phyloP scores from a whole-genome alignment of 2,797 vertebrate genomes.

The Liparis tanakae region DNA sequence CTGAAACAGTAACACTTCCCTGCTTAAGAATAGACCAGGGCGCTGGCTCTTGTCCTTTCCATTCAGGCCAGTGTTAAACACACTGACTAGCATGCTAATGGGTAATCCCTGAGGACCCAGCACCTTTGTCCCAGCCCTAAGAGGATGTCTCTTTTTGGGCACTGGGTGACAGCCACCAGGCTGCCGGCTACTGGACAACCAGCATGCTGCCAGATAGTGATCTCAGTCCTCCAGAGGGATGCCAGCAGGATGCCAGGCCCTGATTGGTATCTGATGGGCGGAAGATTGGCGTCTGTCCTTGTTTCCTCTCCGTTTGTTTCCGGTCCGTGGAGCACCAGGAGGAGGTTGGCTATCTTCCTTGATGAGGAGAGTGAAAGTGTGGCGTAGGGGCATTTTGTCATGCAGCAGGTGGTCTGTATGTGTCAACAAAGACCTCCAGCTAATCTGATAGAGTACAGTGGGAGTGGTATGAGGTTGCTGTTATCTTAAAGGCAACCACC shows the following conservation, averaged over 20 bases:
- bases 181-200: conserved; percentile 72
- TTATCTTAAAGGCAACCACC: neutral
- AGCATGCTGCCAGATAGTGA: conserved; percentile 75
- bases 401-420: conserved; percentile 75
- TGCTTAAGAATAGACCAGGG: conserved; percentile 74
- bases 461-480: conserved; percentile 44
- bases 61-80: conserved; percentile 83
- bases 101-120: conserved; percentile 81
- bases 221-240: conserved; percentile 65
- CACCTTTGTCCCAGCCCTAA: conserved; percentile 78
- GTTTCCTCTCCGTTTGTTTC: conserved; percentile 60
- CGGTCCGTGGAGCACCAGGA: conserved; percentile 50
- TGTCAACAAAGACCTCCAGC: conserved; percentile 64
- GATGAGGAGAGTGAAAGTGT: conserved; percentile 65
- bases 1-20: conserved; percentile 85
- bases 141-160: conserved; percentile 81
- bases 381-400: conserved; percentile 56
- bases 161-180: conserved; percentile 80
- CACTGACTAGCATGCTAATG: conserved; percentile 84
- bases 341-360: conserved; percentile 55
- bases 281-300: conserved; percentile 67
- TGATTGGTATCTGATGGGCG: conserved; percentile 69
- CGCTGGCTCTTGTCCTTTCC: conserved; percentile 78
- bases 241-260: conserved; percentile 73
- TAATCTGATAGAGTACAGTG: conserved; percentile 65